Evolutionary conservation across 2,113 vertebrate species (phyloP).

Genomic region (Elephas maximus): DNA sequence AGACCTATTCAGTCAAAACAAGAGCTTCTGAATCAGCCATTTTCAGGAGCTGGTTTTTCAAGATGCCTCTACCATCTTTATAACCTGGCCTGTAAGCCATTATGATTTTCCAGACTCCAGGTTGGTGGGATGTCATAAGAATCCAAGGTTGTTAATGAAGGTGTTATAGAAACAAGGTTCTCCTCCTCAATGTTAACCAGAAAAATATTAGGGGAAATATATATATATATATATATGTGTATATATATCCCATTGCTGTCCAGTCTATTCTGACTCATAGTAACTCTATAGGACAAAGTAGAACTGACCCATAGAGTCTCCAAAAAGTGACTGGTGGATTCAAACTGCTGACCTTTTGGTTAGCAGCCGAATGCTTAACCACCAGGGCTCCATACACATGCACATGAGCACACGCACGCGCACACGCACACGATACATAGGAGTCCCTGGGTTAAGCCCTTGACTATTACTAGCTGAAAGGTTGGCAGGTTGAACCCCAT

Average conservation of each 20-base stretch:
- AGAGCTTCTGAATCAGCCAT: neutral
- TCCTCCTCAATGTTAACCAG: neutral
- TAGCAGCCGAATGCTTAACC: too few relatives aligned
- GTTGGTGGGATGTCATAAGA: fast-evolving
- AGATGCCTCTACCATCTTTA: neutral
- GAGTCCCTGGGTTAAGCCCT: neutral
- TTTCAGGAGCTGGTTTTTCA: neutral
- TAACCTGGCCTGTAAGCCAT: neutral
- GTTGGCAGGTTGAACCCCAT: neutral
- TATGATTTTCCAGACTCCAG: neutral
- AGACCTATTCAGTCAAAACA: neutral
- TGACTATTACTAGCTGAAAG: neutral
- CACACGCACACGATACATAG: neutral
- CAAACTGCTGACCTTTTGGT: too few relatives aligned
- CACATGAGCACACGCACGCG: too few relatives aligned
- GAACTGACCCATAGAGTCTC: too few relatives aligned
- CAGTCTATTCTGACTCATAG: too few relatives aligned
- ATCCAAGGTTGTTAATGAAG: fast-evolving
- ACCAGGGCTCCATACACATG: too few relatives aligned
- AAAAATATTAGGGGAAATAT: neutral
- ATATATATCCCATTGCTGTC: too few relatives aligned
- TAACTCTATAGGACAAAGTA: too few relatives aligned
- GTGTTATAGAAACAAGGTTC: fast-evolving
- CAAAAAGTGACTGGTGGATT: too few relatives aligned
- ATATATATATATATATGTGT: too few relatives aligned